Evolutionary conservation across 2,888 invertebrate species (phyloP), one percentile per base, ranked within the genome.

Genomic region (Tachina fera): DNA sequence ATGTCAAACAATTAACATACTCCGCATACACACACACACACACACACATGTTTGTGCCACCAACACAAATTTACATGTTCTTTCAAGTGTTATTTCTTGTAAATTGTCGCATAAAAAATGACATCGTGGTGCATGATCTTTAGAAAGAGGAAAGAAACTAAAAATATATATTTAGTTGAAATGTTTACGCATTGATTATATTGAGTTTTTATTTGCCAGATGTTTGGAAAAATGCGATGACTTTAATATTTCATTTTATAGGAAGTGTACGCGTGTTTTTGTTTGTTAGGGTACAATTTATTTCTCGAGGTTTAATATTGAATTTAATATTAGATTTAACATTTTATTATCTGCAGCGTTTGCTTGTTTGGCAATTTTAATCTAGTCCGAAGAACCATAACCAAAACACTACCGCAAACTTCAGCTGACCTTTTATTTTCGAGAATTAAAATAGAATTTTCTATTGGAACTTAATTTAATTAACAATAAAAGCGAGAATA

Each of bases 1-100:
- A 86, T 86, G 86, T 86, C 86, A 86, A 79, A 65, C 68, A 78
- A 85, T 86, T 86, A 82, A 83, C 84, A 81, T 74, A 67, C 56
- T 45, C 45, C 13, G 45, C 41, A 19, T 8, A 58, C 41, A 56
- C 41, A 53, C 41, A 63, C 31, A 31, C 41, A 63, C 31, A 31
- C 31, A 31, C 31, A 31, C 6, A 31, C 31, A 31, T n/a, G 4
- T 61, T 16, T 56, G n/a, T 39, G 9, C 45, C 16, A 19, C 47
- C 39, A 10, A 19, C 39, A 71, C 43, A 53, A 53, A 53, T 51
- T 19, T 22, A 51, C 72, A 83, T 83, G 65, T 72, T 78, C 51
- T 47, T 68, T 83, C 83, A 83, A 83, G 83, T 83, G 83, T 78
- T 71, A 43, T 60, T 78, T 78, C 77, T 60, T 72, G 77, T 86